Evolutionary conservation across 2,797 vertebrate species (phyloP), one percentile per base, ranked within the genome.

Genomic region (Lacerta agilis): DNA sequence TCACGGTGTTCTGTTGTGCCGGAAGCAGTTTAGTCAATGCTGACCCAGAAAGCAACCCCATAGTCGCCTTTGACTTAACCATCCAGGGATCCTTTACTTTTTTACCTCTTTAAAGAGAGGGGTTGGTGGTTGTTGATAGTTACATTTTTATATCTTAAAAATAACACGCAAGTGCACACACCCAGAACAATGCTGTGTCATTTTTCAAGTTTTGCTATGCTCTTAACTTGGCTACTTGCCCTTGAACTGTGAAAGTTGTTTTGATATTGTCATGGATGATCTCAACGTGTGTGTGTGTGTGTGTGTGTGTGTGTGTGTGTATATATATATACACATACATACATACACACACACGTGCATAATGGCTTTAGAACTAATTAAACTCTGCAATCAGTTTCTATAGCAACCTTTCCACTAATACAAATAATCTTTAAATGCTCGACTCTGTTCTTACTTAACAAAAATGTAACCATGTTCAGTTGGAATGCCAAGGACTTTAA

Each of bases 321-420:
- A n/a, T n/a, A n/a, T n/a, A n/a, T 66, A n/a, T 41, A 41, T 5
- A 85, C 45, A 45, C 9, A 45, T 1, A 45, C 9, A 45, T 1
- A 9, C 8, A 45, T 8, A 45, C 43, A 45, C 8, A 45, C 9
- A 43, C 8, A 45, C 5, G n/a, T 18, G 71, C 17, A 38, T 10
- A 72, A 9, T 72, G 80, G 43, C 36, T 77, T 84, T 83, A 91
- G 81, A 29, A 58, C 84, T 88, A 90, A 87, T 43, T 20, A 45
- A 78, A 82, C 41, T 66, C 88, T 82, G 82, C 89, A 36, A 73
- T 55, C 80, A 90, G 94, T 93, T 93, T 58, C 94, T 82, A 85
- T 94, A 91, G 94, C 33, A 93, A 94, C 86, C 81, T 87, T 82
- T 81, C 45, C 45, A 61, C 79, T 85, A 61, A 58, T 87, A 29